Conservation (phyloP, 2,113 vertebrate species). For the Lichenostomus cassidix region DNA sequence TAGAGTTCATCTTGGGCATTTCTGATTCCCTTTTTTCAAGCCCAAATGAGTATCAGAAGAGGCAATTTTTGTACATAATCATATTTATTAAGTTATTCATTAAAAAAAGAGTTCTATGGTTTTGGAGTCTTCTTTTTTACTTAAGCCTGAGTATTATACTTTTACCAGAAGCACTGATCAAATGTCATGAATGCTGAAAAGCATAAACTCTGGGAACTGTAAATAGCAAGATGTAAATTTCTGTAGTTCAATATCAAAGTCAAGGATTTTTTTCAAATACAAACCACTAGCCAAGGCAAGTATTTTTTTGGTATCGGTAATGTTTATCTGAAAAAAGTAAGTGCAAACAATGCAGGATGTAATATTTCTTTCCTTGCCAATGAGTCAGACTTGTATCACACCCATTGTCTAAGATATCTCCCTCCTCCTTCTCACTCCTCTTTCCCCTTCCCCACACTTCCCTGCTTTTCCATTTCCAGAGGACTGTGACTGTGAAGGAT, state of each 20-base stretch:
- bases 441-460: background rate
- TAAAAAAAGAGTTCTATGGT: background rate
- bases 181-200: background rate
- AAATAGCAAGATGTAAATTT: background rate
- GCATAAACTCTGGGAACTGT: background rate
- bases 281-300: background rate
- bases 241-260: background rate
- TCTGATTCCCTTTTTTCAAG: background rate
- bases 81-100: background rate
- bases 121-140: background rate
- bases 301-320: background rate
- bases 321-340: background rate
- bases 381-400: background rate
- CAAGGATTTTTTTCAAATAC: background rate
- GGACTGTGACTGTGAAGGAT: constrained; percentile 86
- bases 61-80: background rate
- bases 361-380: background rate
- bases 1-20: background rate
- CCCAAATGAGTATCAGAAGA: background rate
- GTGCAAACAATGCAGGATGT: background rate
- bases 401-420: background rate
- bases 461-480: constrained; percentile 75
- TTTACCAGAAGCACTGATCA: background rate
- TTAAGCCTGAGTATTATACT: background rate
- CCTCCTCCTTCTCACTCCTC: background rate